Evolutionary conservation across 2,797 vertebrate species (phyloP), one percentile per base, ranked within the genome.

Genomic region (Dallia pectoralis): DNA sequence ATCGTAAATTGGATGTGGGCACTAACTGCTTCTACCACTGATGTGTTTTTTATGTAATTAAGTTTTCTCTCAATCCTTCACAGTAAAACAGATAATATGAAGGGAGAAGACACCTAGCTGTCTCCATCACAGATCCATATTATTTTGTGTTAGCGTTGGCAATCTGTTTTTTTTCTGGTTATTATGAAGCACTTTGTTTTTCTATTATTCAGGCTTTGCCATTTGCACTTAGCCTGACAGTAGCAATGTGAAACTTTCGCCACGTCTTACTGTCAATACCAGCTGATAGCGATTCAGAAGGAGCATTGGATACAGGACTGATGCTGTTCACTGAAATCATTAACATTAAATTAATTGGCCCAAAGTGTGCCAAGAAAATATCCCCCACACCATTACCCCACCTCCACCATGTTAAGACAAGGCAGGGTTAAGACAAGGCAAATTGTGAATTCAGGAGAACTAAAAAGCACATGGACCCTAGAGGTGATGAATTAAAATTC

Each of bases 211-310:
- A 85, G 80, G 79, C 87, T 87, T 83, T 81, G 87, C 90, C 89
- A 91, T 93, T 91, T 92, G 88, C 86, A 87, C 90, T 92, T 89
- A 88, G 89, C 88, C 86, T 84, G 89, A 92, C 89, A 88, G 88
- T 84, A 91, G 91, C 91, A 93, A 91, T 92, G 91, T 91, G 88
- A 91, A 92, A 91, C 87, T 92, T 89, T 87, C 88, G 89, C 89
- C 86, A 91, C 85, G 81, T 88, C 85, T 87, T 84, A 86, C 85
- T 86, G 89, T 92, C 90, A 89, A 89, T 89, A 89, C 87, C 86
- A 89, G 86, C 88, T 91, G 89, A 91, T 90, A 79, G 83, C 87
- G 90, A 91, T 91, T 84, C 86, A 79, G 82, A 81, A 90, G 80
- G 85, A 83, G 78, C 78, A 74, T 83, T 81, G 82, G 83, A 85